Conservation (phyloP, 2,888 invertebrate species). For the Marronus borbonicus region DNA sequence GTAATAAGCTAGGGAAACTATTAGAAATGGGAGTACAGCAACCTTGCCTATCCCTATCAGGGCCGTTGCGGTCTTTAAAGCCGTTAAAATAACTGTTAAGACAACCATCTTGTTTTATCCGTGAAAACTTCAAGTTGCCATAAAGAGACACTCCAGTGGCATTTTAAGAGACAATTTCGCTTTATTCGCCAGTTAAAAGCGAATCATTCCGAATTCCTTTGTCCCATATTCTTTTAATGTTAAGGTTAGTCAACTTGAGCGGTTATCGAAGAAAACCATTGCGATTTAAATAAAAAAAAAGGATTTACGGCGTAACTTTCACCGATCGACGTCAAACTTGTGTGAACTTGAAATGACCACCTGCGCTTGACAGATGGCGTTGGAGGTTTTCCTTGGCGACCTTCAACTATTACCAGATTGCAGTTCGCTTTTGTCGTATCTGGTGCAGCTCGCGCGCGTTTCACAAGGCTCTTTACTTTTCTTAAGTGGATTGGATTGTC, state of each 20-base stretch:
- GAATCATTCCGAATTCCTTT: background rate
- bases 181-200: no score
- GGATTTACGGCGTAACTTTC: background rate
- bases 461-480: slow-evolving; percentile 17
- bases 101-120: slow-evolving; percentile 40
- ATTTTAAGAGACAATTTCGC: background rate
- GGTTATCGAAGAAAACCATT: background rate
- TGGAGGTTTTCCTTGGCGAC: background rate
- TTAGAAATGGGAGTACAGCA: slow-evolving; percentile 81
- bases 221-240: background rate
- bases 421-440: background rate
- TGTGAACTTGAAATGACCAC: background rate
- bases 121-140: slow-evolving; percentile 10
- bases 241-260: background rate
- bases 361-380: background rate
- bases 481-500: slow-evolving; percentile 1
- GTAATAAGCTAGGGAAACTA: slow-evolving; percentile 85
- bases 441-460: background rate
- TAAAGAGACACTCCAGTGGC: background rate
- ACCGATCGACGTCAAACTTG: background rate
- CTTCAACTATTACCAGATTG: background rate
- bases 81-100: slow-evolving; percentile 74
- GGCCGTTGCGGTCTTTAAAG: slow-evolving; percentile 81
- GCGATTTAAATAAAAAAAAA: slow-evolving; percentile 6
- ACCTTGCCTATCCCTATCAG: slow-evolving; percentile 82